Evolutionary conservation across 2,113 vertebrate genomes (phyloP), one percentile per base, ranked within the genome.

Genomic region (Oreochromis tanganicae): DNA sequence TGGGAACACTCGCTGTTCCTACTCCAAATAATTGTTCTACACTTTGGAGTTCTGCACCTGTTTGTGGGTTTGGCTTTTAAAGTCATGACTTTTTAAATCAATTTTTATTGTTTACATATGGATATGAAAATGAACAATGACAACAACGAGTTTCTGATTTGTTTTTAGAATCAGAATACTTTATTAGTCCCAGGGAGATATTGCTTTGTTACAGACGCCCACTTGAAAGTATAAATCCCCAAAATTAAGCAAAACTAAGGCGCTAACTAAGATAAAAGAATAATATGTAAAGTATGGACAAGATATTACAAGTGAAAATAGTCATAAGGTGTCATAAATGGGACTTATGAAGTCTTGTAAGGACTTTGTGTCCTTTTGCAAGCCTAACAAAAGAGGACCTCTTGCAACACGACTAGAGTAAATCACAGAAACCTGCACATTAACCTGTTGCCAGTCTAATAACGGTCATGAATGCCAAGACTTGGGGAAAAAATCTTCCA

Each of bases 1-100:
- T 59, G 59, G 48, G 80, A 92, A 50, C 55, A 83, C 50, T 46
- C 38, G 75, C 80, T 27, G 8, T 41, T 91, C 85, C 82, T 80
- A 84, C 36, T 89, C 82, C 84, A 59, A 50, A 82, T 63, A 41
- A 85, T 86, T 83, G 34, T 61, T 29, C 5, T 71, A 68, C 61
- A 68, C 61, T 21, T 38, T 75, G 41, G 1, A 82, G 8, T 57
- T 46, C 9, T 48, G 71, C 14, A 48, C 16, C 24, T 75, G 14
- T 29, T 41, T 41, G 63, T 71, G 17, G 34, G 4, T 66, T 71
- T 43, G 21, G 8, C 68, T 48, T 29, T 29, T 29, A 75, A 48
- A 48, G 24, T 75, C 41, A 29, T 75, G 2, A 11, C 19, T 19
- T 3, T 63, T 63, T 63, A 0, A 63, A 19, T 17, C 0, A 4